Base-by-base conservation (phyloP, 2,113 vertebrate species). In the Colinus virginianus region DNA sequence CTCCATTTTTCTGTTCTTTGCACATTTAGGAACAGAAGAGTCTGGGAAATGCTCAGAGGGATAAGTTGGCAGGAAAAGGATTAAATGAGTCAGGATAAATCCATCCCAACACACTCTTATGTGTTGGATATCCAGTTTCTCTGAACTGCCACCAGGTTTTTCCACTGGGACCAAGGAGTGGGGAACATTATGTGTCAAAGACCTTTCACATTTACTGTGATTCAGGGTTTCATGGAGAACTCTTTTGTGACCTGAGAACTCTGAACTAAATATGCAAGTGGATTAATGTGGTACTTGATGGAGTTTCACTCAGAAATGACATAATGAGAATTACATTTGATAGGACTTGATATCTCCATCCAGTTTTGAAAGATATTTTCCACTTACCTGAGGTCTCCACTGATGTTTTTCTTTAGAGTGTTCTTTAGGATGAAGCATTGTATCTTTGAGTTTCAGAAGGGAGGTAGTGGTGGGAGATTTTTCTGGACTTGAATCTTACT, bases 41-140 rank as follows among this genome's bases (percentile, higher is more conserved):
- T 62, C 67, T n/a, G 8, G 17, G 5, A 85, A 83, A 66, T 0
- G 0, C 45, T 76, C 63, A 51, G 56, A 46, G 6, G 5, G 13
- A 68, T 55, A 59, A 90, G 17, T 77, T 3, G 10, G 11, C 45
- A 23, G 15, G 28, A 62, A 22, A 6, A 34, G 6, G 3, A 32
- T 17, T 7, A 4, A 12, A 2, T 32, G 13, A 53, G 38, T 48
- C 16, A 40, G 18, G 18, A 79, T 69, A 74, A 85, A 69, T 12
- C 10, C 11, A 4, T 36, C 49, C 36, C 53, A 53, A 83, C 45
- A 36, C n/a, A 23, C 3, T 63, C 75, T 3, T 49, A 2, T 34
- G 0, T 61, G 21, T n/a, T 12, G 42, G 66, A 3, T 7, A 59
- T 18, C 16, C 15, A 53, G 46, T 17, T 76, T 36, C 19, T 23